Evolutionary conservation across 2,888 invertebrate species (phyloP).

Genomic region (Petrolisthes manimaculis): DNA sequence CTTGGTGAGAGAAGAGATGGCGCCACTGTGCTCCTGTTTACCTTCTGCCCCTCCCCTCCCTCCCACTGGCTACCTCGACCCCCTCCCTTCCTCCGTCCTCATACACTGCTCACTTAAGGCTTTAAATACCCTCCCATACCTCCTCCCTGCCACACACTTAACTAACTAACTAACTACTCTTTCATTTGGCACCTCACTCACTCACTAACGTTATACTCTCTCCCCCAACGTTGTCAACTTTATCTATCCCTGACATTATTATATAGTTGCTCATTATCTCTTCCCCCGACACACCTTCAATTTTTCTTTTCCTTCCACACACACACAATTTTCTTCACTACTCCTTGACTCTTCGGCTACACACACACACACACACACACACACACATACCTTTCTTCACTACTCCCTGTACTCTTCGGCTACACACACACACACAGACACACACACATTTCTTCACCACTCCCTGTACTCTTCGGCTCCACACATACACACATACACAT

Average conservation of each 20-base stretch:
- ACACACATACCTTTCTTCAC: background rate
- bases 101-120: background rate
- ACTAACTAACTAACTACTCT: background rate
- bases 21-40: too few relatives aligned
- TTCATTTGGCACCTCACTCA: background rate
- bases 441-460: background rate
- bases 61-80: background rate
- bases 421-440: background rate
- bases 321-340: background rate
- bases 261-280: background rate
- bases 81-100: background rate
- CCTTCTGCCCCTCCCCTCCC: background rate
- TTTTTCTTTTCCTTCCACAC: background rate
- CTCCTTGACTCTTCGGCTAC: conserved; percentile 9
- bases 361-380: conserved; percentile 7
- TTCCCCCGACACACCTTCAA: conserved; percentile 2
- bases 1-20: too few relatives aligned
- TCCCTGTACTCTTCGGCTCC: too few relatives aligned
- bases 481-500: too few relatives aligned
- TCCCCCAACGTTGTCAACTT: background rate
- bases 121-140: background rate
- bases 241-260: background rate
- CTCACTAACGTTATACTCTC: background rate
- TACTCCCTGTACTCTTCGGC: background rate
- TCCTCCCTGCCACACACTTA: background rate